phyloP scores from a whole-genome alignment of 2,888 invertebrate genomes.

The Altica lythri region DNA sequence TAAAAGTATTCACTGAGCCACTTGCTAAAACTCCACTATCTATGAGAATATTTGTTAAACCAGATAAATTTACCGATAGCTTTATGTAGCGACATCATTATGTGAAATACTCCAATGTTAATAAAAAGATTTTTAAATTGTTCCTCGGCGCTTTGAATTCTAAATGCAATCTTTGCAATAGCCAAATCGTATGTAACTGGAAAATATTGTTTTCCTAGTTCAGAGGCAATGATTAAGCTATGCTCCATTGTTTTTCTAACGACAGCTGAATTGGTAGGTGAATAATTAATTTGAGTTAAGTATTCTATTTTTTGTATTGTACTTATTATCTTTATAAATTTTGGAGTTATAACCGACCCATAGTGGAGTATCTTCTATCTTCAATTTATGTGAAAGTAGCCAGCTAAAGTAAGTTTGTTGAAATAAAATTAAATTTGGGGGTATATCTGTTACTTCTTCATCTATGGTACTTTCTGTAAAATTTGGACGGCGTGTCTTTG shows the following conservation, averaged over 20 bases:
- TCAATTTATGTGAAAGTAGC: slow-evolving; percentile 25
- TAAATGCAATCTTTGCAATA: slow-evolving; percentile 25
- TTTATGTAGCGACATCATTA: slow-evolving; percentile 42
- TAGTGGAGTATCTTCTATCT: slow-evolving; percentile 24
- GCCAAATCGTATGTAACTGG: slow-evolving; percentile 33
- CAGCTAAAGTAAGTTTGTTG: slow-evolving; percentile 24
- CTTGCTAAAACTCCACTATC: slow-evolving; percentile 40
- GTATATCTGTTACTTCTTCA: slow-evolving; percentile 15
- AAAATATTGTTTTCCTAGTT: slow-evolving; percentile 20
- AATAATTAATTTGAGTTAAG: slow-evolving; percentile 39
- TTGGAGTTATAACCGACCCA: slow-evolving; percentile 26
- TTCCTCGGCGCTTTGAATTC: slow-evolving; percentile 15
- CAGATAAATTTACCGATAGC: slow-evolving; percentile 42
- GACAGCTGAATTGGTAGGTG: slow-evolving; percentile 39
- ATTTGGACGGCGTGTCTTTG: slow-evolving; percentile 29
- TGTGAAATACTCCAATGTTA: slow-evolving; percentile 43
- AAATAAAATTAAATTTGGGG: slow-evolving; percentile 15
- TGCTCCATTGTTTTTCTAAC: slow-evolving; percentile 23
- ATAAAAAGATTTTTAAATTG: slow-evolving; percentile 39
- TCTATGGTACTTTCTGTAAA: slow-evolving; percentile 29
- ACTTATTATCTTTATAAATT: slow-evolving; percentile 22
- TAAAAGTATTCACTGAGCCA: slow-evolving; percentile 39
- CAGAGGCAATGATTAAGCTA: slow-evolving; percentile 18
- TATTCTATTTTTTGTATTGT: slow-evolving; percentile 38
- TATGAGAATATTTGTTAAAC: slow-evolving; percentile 36